These are phyloP conservation scores for Ochotona princeps DNA, from an alignment of 2,113 vertebrate species.

Conservation along the genomic window DNA sequence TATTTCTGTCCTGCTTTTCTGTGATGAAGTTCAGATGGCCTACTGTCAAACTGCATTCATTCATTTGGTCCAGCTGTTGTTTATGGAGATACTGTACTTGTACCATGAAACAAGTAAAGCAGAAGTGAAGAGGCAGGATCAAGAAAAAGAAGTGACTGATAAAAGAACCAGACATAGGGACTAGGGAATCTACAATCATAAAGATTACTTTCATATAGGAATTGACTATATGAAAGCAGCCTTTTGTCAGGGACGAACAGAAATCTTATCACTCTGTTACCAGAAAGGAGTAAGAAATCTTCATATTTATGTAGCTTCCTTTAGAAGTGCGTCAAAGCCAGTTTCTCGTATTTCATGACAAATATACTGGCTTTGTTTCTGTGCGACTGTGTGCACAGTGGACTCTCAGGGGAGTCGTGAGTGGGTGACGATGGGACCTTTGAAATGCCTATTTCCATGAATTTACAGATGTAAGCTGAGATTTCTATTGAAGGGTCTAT, in stretches of 20 bases:
- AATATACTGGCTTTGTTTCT: not conserved
- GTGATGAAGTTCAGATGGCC: not conserved
- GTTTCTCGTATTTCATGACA: not conserved
- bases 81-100: not conserved
- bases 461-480: not conserved
- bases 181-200: not conserved
- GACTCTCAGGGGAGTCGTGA: not conserved
- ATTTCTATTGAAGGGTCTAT: not conserved
- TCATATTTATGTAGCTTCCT: not conserved
- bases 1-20: slow-evolving; percentile 40
- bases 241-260: not conserved
- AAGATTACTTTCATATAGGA: not conserved
- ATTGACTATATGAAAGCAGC: not conserved
- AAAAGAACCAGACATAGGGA: not conserved
- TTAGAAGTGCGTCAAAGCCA: not conserved
- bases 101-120: not conserved
- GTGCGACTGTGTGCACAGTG: not conserved
- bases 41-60: not conserved
- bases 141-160: not conserved
- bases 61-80: not conserved
- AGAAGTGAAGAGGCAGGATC: slow-evolving; percentile 10
- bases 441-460: not conserved
- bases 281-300: slow-evolving; percentile 8
- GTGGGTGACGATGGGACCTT: not conserved
- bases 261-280: slow-evolving; percentile 8